These are phyloP conservation scores for Sarcophaga carnaria DNA, from an alignment of 2,888 invertebrate species.

Conservation along the genomic window DNA sequence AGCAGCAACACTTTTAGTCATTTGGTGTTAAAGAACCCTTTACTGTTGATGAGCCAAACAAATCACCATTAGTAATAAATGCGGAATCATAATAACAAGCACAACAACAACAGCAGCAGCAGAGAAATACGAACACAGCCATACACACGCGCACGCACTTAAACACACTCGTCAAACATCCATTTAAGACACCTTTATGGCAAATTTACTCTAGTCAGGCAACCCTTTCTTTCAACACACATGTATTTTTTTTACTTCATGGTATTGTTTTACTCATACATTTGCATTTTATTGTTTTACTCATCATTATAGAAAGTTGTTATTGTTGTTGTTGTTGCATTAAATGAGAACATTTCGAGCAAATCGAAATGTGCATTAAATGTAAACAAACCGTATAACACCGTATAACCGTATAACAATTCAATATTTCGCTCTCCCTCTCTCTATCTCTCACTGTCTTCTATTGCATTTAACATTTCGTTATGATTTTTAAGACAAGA, in stretches of 20 bases:
- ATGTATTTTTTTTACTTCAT: background rate
- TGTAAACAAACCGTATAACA: too few species aligned
- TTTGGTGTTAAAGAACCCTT: slow-evolving; percentile 38
- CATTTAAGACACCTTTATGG: slow-evolving; percentile 40
- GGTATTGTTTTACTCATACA: background rate
- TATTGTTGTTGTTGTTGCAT: background rate
- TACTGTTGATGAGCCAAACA: slow-evolving; percentile 20
- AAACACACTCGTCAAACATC: slow-evolving; percentile 1
- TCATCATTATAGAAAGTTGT: background rate
- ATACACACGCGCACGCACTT: background rate
- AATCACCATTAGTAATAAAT: slow-evolving; percentile 42
- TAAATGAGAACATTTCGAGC: background rate
- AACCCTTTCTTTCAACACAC: background rate
- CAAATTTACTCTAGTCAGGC: slow-evolving; percentile 47
- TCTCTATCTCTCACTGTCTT: too few species aligned
- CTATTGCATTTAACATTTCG: too few species aligned
- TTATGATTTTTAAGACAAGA: too few species aligned
- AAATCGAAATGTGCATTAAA: too few species aligned
- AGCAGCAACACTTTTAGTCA: slow-evolving; percentile 42
- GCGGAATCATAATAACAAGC: slow-evolving; percentile 6
- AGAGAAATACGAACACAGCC: background rate
- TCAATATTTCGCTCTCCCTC: too few species aligned
- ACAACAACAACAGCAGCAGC: background rate
- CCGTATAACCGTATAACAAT: too few species aligned
- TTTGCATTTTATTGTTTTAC: background rate